These are phyloP conservation scores for Pipistrellus pygmaeus DNA, from an alignment of 2,797 vertebrate genomes.

Conservation along the genomic window DNA sequence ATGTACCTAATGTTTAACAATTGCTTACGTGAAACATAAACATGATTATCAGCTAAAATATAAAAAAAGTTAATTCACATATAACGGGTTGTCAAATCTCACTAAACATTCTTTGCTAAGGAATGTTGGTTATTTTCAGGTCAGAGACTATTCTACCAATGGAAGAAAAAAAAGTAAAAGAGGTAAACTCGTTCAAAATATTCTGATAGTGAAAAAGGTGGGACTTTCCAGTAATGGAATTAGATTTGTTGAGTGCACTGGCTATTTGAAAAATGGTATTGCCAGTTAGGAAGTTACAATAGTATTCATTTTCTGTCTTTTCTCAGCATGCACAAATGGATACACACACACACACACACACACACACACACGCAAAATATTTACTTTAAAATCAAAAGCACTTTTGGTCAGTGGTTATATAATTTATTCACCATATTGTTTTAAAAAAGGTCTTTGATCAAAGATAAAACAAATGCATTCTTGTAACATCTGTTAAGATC, in stretches of 20 bases:
- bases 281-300: not conserved
- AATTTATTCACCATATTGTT: not conserved
- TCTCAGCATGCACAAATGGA: not conserved
- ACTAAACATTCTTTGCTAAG: not conserved
- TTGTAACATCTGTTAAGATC: constrained; percentile 32
- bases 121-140: constrained; percentile 25
- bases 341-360: not conserved
- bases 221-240: constrained; percentile 32
- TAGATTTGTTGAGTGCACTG: not conserved
- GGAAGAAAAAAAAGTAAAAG: constrained; percentile 18
- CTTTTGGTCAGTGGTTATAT: not conserved
- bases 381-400: not conserved
- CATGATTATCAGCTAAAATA: constrained; percentile 12
- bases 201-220: constrained; percentile 29
- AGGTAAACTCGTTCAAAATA: constrained; percentile 20
- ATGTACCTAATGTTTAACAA: constrained; percentile 24
- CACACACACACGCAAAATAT: not conserved
- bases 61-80: constrained; percentile 56
- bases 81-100: not conserved
- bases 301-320: not conserved
- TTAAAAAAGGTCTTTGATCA: constrained; percentile 32
- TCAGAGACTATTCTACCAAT: constrained; percentile 19
- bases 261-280: constrained; percentile 26
- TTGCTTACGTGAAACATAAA: constrained; percentile 28
- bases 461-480: constrained; percentile 36